Evolutionary conservation across 2,888 invertebrate species (phyloP).

Genomic region (Furcula furcula): DNA sequence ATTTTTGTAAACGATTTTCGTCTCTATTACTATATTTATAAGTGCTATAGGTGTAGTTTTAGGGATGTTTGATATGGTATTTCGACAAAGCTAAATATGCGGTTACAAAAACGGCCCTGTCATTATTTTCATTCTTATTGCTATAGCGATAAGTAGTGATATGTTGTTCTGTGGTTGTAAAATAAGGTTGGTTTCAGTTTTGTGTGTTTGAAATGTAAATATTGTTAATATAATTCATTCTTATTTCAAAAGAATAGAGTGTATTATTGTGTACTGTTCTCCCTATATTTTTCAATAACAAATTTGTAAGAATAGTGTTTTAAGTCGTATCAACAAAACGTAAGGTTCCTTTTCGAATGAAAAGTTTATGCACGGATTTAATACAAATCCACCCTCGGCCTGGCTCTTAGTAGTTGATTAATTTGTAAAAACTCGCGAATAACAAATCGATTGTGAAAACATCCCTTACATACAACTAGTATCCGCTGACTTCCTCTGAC

Average conservation of each 20-base stretch:
- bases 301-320: too few relatives aligned
- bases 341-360: too few relatives aligned
- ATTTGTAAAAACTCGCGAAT: slow-evolving; percentile 45
- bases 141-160: neutral
- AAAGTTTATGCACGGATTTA: slow-evolving; percentile 6
- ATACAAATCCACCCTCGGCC: slow-evolving; percentile 18
- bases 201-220: too few relatives aligned
- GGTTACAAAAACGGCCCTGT: too few relatives aligned
- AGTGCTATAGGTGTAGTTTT: neutral
- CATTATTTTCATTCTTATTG: slow-evolving; percentile 1
- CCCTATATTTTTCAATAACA: too few relatives aligned
- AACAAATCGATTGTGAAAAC: slow-evolving; percentile 21
- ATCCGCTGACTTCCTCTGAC: too few relatives aligned
- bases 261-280: slow-evolving; percentile 5
- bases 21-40: neutral
- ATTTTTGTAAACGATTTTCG: slow-evolving; percentile 1
- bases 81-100: too few relatives aligned
- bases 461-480: too few relatives aligned
- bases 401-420: slow-evolving; percentile 34
- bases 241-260: slow-evolving; percentile 8
- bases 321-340: too few relatives aligned
- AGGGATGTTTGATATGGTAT: too few relatives aligned
- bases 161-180: neutral
- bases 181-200: slow-evolving; percentile 8
- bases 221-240: neutral